Evolutionary conservation across 2,113 vertebrate genomes (phyloP).

Genomic region (Sapajus apella): DNA sequence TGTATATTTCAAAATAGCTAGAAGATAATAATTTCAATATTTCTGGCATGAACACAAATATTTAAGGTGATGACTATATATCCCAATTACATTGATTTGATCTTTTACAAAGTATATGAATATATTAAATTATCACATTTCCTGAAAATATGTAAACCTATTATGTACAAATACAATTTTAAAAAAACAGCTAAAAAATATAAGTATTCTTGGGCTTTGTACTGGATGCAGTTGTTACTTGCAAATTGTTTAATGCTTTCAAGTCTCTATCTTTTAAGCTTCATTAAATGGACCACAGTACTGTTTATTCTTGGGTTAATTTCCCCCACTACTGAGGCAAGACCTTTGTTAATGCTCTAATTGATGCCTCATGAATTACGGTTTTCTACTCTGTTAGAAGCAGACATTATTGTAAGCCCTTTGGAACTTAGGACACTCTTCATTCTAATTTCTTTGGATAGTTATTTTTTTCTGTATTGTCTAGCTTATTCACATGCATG

Average conservation of each 20-base stretch:
- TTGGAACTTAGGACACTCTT: background rate
- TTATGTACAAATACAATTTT: no score
- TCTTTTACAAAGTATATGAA: no score
- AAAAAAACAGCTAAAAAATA: no score
- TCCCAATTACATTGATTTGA: no score
- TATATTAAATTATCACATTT: no score
- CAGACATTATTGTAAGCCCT: background rate
- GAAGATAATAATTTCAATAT: no score
- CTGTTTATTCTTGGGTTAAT: background rate
- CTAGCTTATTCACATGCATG: background rate
- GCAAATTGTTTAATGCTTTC: background rate
- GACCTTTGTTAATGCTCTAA: background rate
- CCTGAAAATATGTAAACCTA: no score
- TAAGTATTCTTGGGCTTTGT: background rate
- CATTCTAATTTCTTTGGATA: background rate
- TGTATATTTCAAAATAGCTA: no score
- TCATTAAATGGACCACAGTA: background rate
- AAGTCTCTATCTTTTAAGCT: background rate
- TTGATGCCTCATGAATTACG: background rate
- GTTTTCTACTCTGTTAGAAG: background rate
- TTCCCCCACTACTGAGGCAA: no score
- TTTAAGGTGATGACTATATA: no score
- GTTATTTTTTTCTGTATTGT: background rate
- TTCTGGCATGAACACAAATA: no score
- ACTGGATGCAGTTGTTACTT: background rate